phyloP scores from a whole-genome alignment of 2,888 invertebrate species.

The Dastarcus helophoroides region DNA sequence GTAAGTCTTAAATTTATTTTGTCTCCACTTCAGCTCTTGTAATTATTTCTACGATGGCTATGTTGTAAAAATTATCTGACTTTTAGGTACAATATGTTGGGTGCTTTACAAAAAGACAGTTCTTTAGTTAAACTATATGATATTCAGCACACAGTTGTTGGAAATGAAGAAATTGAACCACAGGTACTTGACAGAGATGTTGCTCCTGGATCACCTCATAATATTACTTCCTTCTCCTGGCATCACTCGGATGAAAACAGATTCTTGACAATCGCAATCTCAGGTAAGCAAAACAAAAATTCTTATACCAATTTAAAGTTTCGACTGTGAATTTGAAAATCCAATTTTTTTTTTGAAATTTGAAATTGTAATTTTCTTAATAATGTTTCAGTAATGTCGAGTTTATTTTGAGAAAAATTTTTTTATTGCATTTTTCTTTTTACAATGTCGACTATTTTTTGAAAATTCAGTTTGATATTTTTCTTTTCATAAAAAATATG shows the following conservation, averaged over 20 bases:
- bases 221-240: constrained; percentile 73
- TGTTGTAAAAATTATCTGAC: too few relatives aligned
- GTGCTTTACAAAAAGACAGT: constrained; percentile 71
- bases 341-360: too few relatives aligned
- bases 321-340: too few relatives aligned
- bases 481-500: too few relatives aligned
- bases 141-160: constrained; percentile 58
- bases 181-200: constrained; percentile 62
- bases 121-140: constrained; percentile 71
- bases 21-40: constrained; percentile 2
- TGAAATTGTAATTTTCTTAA: constrained; percentile 5
- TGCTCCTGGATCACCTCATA: constrained; percentile 36
- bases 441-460: too few relatives aligned
- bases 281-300: too few relatives aligned
- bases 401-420: too few relatives aligned
- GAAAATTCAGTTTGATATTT: too few relatives aligned
- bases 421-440: too few relatives aligned
- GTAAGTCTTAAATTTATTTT: constrained; percentile 30
- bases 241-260: constrained; percentile 73
- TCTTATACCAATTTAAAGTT: too few relatives aligned
- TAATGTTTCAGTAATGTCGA: too few relatives aligned
- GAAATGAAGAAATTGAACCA: constrained; percentile 65
- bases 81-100: constrained; percentile 58
- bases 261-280: constrained; percentile 53
- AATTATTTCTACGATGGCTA: constrained; percentile 5